phyloP scores from a whole-genome alignment of 2,113 vertebrate genomes.

The Porphyrio hochstetteri region DNA sequence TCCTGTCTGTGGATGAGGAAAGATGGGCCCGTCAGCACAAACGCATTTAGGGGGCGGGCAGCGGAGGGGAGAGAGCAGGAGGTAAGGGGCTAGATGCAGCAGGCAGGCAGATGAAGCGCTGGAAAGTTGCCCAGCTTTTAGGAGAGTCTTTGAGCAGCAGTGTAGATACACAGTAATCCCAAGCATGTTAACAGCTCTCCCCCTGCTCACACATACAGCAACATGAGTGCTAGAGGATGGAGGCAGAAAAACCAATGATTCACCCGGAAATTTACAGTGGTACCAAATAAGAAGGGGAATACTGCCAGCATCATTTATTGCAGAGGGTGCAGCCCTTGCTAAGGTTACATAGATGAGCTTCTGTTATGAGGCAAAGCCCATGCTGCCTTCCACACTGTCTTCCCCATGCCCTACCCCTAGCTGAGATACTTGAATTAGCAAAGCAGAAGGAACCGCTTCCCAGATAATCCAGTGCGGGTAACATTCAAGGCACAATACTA shows the following conservation, averaged over 20 bases:
- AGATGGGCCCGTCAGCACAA: conserved; percentile 72
- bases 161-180: neutral
- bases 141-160: neutral
- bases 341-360: neutral
- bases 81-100: conserved; percentile 1
- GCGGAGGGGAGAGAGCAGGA: neutral
- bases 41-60: conserved; percentile 41
- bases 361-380: neutral
- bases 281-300: neutral
- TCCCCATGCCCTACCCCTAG: neutral
- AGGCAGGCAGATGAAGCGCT: conserved; percentile 27
- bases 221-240: neutral
- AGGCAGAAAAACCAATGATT: neutral
- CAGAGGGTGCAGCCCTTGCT: neutral
- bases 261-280: neutral
- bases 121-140: conserved; percentile 24
- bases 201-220: neutral
- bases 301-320: neutral
- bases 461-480: neutral
- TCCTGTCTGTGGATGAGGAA: conserved; percentile 73
- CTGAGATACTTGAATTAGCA: neutral
- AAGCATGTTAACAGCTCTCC: neutral
- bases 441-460: neutral
- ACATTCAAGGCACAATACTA: neutral
- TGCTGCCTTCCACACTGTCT: neutral